phyloP scores from a whole-genome alignment of 2,888 invertebrate species.

The Netelia inedita region DNA sequence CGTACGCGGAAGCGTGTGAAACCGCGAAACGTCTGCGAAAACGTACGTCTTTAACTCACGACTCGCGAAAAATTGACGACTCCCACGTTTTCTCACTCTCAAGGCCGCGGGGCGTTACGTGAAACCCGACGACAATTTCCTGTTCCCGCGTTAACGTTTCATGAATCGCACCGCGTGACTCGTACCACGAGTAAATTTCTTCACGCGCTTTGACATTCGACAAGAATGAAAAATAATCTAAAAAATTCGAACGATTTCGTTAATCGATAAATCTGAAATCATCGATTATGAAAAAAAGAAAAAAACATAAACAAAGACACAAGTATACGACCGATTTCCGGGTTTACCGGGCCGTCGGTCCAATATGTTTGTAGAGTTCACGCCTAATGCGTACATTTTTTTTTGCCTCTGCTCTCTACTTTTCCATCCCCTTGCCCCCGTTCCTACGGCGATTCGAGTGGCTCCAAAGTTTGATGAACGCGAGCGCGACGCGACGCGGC shows the following conservation, averaged over 20 bases:
- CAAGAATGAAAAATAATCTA: background rate
- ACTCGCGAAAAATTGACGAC: conserved; percentile 9
- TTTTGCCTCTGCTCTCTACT: background rate
- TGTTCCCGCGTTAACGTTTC: conserved; percentile 35
- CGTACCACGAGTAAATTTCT: background rate
- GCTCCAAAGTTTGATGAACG: background rate
- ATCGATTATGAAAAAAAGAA: background rate
- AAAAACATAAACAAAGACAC: no score
- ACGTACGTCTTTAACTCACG: conserved; percentile 11
- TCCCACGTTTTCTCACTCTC: conserved; percentile 7
- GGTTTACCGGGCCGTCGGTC: background rate
- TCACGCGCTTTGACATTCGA: background rate
- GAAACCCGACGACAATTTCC: conserved; percentile 25
- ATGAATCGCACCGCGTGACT: conserved; percentile 24
- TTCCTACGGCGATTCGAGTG: background rate
- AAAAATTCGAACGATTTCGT: no score
- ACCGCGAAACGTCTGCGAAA: background rate
- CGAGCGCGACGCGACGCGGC: background rate
- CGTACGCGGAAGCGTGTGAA: conserved; percentile 21
- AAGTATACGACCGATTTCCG: background rate
- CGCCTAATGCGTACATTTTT: background rate
- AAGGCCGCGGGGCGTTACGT: conserved; percentile 4
- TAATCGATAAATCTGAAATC: background rate
- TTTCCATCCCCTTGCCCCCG: background rate
- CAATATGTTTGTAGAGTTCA: background rate